phyloP scores from a whole-genome alignment of 2,797 vertebrate species.

The Epinephelus awoara region DNA sequence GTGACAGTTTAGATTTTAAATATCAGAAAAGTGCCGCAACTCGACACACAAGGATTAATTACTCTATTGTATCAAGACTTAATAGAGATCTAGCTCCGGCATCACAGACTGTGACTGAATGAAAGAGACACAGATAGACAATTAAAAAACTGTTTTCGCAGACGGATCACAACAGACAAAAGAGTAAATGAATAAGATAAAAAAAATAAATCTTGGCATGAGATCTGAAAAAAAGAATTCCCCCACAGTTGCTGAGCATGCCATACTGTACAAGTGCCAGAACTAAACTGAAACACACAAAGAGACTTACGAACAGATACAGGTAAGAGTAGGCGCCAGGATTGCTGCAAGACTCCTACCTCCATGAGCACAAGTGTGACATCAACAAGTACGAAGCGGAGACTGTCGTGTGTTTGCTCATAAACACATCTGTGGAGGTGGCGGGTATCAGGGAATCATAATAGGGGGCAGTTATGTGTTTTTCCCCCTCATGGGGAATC shows the following conservation, averaged over 20 bases:
- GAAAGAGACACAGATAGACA: constrained; percentile 12
- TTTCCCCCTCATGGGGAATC: constrained; percentile 79
- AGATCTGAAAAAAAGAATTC: not conserved
- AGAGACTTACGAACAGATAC: not conserved
- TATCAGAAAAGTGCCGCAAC: constrained; percentile 41
- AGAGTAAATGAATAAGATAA: not conserved
- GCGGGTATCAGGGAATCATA: constrained; percentile 70
- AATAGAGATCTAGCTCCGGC: constrained; percentile 25
- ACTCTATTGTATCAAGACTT: constrained; percentile 20
- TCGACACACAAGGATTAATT: constrained; percentile 44
- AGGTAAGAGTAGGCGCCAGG: not conserved
- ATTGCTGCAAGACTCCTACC: constrained; percentile 14
- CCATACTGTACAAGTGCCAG: not conserved
- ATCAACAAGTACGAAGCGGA: not conserved
- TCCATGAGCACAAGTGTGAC: constrained; percentile 11
- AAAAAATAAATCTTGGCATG: constrained; percentile 5
- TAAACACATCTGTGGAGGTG: constrained; percentile 72
- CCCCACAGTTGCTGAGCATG: not conserved
- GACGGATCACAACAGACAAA: constrained; percentile 7
- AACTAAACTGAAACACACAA: constrained; percentile 4
- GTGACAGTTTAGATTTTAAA: constrained; percentile 55
- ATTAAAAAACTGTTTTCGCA: constrained; percentile 15
- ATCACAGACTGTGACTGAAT: constrained; percentile 17
- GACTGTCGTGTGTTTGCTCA: constrained; percentile 35
- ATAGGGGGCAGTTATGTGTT: constrained; percentile 80